Conservation (phyloP, 2,797 vertebrate genomes). For the Sebastes goodei region DNA sequence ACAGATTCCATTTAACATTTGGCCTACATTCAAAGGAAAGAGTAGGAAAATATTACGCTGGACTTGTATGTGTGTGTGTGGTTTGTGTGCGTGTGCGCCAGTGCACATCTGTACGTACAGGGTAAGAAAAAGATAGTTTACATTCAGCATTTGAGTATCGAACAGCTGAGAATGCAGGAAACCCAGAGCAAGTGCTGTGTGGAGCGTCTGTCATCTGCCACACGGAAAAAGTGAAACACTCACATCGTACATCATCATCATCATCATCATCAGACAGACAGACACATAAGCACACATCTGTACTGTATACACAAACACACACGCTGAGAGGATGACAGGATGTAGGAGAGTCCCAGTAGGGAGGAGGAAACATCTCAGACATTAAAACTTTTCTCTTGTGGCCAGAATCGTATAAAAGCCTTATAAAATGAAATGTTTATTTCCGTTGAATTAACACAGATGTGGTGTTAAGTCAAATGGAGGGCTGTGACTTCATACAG, state of each 20-base stretch:
- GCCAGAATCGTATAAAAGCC: not conserved
- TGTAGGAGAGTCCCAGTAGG: slow-evolving; percentile 38
- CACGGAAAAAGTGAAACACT: slow-evolving; percentile 52
- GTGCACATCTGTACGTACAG: slow-evolving; percentile 12
- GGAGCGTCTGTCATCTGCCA: slow-evolving; percentile 53
- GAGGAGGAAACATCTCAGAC: slow-evolving; percentile 16
- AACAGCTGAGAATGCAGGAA: slow-evolving; percentile 76
- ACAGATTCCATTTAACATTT: slow-evolving; percentile 58
- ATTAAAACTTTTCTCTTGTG: slow-evolving; percentile 8
- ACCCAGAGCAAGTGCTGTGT: slow-evolving; percentile 17
- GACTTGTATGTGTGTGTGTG: not conserved
- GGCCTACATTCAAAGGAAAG: slow-evolving; percentile 54
- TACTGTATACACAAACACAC: not conserved
- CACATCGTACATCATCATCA: slow-evolving; percentile 61
- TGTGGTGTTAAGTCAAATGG: not conserved
- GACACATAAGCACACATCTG: slow-evolving; percentile 27
- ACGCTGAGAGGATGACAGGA: slow-evolving; percentile 35
- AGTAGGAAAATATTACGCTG: not conserved
- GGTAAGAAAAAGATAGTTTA: slow-evolving; percentile 50
- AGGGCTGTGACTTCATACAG: not conserved
- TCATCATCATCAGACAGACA: slow-evolving; percentile 9
- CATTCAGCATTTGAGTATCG: slow-evolving; percentile 41
- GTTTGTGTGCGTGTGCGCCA: not conserved
- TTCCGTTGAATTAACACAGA: not conserved
- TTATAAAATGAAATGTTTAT: not conserved